A percentile compares a stretch with the other conserved stretches of the same genome.
These are phyloP conservation scores for Entomobrya proxima DNA, from an alignment of 2,888 invertebrate genomes.

Conservation along the genomic window DNA sequence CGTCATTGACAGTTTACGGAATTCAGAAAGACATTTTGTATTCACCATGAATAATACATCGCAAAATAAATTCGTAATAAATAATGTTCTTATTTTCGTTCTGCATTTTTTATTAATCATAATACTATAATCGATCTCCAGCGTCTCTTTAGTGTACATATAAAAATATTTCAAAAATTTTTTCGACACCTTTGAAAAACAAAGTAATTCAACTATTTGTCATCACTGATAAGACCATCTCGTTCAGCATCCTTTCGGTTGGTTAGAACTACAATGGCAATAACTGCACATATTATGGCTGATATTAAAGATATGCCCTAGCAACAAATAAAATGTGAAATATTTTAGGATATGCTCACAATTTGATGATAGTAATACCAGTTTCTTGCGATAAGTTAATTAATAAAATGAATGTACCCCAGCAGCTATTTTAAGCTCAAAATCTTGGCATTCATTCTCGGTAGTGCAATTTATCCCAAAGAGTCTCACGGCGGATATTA, in stretches of 20 bases:
- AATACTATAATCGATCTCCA: not conserved
- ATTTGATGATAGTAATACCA: too few species aligned
- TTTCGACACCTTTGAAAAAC: not conserved
- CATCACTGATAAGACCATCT: constrained; percentile 25
- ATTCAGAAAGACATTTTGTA: too few species aligned
- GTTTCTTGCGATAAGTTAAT: too few species aligned
- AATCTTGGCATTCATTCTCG: constrained; percentile 49
- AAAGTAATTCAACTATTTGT: not conserved
- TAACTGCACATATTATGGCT: constrained; percentile 15
- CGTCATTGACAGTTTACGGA: too few species aligned
- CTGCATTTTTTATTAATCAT: too few species aligned
- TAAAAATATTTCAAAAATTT: not conserved
- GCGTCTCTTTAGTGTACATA: not conserved
- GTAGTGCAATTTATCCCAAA: constrained; percentile 54
- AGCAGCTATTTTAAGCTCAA: constrained; percentile 45
- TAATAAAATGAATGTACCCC: constrained; percentile 47
- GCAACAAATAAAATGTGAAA: not conserved
- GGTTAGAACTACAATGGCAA: constrained; percentile 42
- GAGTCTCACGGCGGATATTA: constrained; percentile 49
- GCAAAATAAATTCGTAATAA: too few species aligned
- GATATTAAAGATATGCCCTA: constrained; percentile 41
- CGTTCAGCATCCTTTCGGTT: constrained; percentile 61
- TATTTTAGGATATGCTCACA: not conserved
- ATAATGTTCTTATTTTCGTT: too few species aligned
- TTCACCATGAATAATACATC: too few species aligned